These are phyloP conservation scores for Agonum fuliginosum DNA, from an alignment of 2,888 invertebrate genomes.

Conservation along the genomic window DNA sequence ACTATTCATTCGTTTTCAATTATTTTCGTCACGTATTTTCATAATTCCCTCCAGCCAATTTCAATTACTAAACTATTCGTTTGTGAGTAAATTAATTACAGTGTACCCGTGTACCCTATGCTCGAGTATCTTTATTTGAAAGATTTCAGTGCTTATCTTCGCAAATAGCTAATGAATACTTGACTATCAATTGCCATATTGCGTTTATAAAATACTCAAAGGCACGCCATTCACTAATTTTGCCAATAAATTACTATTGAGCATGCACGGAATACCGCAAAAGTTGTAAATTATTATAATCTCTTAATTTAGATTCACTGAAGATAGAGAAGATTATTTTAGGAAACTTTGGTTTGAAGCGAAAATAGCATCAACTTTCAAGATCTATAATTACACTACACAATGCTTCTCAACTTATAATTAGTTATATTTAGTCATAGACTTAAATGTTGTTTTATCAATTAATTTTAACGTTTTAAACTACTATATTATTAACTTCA, in stretches of 20 bases:
- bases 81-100: constrained; percentile 23
- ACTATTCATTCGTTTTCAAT: neutral
- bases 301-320: neutral
- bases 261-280: neutral
- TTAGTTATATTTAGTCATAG: no score
- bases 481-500: no score
- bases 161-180: neutral
- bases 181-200: neutral
- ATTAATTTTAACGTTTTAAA: no score
- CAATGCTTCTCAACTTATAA: no score
- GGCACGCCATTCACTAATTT: constrained; percentile 2
- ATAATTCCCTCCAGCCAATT: constrained; percentile 22
- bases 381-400: no score
- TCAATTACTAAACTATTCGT: constrained; percentile 23
- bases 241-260: neutral
- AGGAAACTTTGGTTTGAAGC: no score
- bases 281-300: neutral
- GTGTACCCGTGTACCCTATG: neutral
- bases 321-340: no score
- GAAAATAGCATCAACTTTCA: no score
- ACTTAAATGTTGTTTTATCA: no score
- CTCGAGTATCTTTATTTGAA: neutral
- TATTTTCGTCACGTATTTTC: constrained; percentile 31
- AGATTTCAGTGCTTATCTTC: constrained; percentile 5
- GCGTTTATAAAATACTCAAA: neutral